Base-by-base conservation (phyloP, 2,888 invertebrate species). In the Drosophila barbarae region DNA sequence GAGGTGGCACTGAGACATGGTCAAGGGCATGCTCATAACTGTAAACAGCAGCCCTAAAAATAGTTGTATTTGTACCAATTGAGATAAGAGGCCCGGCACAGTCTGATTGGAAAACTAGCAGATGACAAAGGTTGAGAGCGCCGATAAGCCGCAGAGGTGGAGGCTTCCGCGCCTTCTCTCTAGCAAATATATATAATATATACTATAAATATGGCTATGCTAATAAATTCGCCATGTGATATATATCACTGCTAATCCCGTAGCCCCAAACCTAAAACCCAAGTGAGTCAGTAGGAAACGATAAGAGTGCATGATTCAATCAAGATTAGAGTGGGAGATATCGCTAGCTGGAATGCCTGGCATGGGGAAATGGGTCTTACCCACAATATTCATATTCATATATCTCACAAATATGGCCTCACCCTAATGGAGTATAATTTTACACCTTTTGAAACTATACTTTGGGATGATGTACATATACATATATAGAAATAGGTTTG, bases 11-110 rank as follows among this genome's bases (percentile, higher is more conserved):
- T 12, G 30, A 8, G 23, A 42, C 58, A 53, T 53, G 61, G 68
- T 70, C 70, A 77, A 82, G 77, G 84, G 59, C 74, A 72, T 52
- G 44, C 59, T 70, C 66, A 70, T 69, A 69, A 51, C 54, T 59
- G 44, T 54, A 55, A 66, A 46, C 69, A 57, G 66, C 69, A 51
- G 38, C 39, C 58, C 32, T 26, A 57, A 34, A 32, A 38, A 21
- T 47, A 28, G 34, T 47, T 5, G 30, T 32, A 13, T 12, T 26
- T 26, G 46, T 32, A 32, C 18, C 30, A 47, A 32, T 47, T 47
- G 46, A 32, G 46, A 47, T 47, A 47, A 47, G 46, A 47, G 46
- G 46, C 13, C 30, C 18, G 46, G 30, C 46, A 32, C 30, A 47
- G 32, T 21, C 13, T 32, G 34, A 42, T 42, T 58, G 26, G 34